Evolutionary conservation across 2,113 vertebrate genomes (phyloP).

Genomic region (Poeciliopsis turrubarensis): DNA sequence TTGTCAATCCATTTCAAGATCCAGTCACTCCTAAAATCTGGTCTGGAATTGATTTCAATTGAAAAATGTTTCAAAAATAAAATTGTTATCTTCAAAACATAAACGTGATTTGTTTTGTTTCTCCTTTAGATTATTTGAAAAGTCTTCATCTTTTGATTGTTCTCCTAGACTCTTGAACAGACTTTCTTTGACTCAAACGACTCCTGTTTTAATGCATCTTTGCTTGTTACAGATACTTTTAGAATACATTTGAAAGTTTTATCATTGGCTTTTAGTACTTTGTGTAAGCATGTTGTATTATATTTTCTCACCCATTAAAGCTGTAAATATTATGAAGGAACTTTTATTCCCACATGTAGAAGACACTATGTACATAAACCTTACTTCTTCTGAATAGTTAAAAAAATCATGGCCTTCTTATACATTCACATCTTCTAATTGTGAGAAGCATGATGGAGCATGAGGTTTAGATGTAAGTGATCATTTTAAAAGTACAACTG

Average conservation of each 20-base stretch:
- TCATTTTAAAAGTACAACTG: not conserved
- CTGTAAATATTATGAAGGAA: not conserved
- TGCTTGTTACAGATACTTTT: no score
- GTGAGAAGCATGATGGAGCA: not conserved
- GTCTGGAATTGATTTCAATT: not conserved
- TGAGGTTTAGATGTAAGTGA: not conserved
- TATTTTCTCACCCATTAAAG: not conserved
- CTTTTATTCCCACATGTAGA: not conserved
- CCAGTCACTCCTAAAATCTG: not conserved
- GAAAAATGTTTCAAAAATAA: not conserved
- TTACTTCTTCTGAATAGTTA: not conserved
- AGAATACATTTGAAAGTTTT: no score
- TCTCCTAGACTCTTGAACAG: not conserved
- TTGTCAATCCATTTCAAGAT: not conserved
- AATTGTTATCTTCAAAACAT: not conserved
- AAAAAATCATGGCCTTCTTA: not conserved
- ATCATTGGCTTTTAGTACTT: no score
- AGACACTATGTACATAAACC: not conserved
- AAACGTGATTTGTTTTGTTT: not conserved
- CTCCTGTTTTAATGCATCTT: no score
- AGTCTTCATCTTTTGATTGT: not conserved
- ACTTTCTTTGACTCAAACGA: not conserved
- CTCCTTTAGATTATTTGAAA: not conserved
- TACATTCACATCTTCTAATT: conserved; percentile 21
- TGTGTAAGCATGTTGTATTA: not conserved